Evolutionary conservation across 2,888 invertebrate species (phyloP).

Genomic region (Drosophila birchii): DNA sequence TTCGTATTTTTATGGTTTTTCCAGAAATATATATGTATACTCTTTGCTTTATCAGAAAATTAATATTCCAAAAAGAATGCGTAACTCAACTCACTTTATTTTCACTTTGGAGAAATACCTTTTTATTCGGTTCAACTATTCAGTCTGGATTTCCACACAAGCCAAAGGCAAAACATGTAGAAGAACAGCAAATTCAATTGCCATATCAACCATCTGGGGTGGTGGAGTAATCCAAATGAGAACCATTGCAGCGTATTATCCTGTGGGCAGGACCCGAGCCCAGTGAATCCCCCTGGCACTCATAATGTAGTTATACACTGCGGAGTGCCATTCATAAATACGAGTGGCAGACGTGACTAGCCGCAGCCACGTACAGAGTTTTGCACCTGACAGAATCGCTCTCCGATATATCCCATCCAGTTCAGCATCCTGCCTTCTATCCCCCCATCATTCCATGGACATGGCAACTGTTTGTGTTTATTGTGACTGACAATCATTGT

Average conservation of each 20-base stretch:
- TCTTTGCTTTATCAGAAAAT: neutral
- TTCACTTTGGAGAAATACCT: neutral
- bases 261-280: conserved; percentile 30
- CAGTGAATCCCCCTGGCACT: conserved; percentile 17
- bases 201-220: conserved; percentile 10
- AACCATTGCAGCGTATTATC: conserved; percentile 24
- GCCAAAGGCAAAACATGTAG: neutral
- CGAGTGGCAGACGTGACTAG: conserved; percentile 42
- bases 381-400: conserved; percentile 36
- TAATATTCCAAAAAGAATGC: neutral
- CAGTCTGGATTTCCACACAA: neutral
- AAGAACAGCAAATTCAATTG: conserved; percentile 17
- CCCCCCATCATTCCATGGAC: neutral
- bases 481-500: conserved; percentile 45
- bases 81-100: too few species aligned
- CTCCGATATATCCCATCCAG: conserved; percentile 14
- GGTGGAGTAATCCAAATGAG: conserved; percentile 19
- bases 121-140: neutral
- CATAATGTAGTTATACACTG: conserved; percentile 9
- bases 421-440: neutral
- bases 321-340: conserved; percentile 36
- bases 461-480: conserved; percentile 32
- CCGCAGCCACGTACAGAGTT: conserved; percentile 31
- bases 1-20: neutral
- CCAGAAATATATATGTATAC: neutral